Conservation (phyloP, 2,888 invertebrate genomes). For the Bimastos eiseni region DNA sequence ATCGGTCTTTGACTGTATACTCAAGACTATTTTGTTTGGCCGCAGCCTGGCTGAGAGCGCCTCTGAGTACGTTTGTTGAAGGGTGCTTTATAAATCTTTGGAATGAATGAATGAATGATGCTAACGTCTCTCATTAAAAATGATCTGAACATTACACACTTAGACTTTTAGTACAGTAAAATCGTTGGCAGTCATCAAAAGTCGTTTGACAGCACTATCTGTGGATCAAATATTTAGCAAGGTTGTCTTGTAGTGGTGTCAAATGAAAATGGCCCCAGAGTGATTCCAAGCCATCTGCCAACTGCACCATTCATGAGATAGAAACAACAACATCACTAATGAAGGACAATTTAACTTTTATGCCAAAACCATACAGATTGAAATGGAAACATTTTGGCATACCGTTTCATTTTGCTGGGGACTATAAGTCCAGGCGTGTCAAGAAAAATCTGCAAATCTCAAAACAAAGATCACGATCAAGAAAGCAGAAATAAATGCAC, state of each 20-base stretch:
- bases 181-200: not conserved
- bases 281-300: not conserved
- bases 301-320: not conserved
- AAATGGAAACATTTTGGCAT: constrained; percentile 45
- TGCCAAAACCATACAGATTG: not conserved
- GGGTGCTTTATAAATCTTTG: no score
- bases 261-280: no score
- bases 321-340: not conserved
- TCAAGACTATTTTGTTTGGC: no score
- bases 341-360: not conserved
- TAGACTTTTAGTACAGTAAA: not conserved
- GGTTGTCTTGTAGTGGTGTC: not conserved
- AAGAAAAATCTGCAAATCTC: constrained; percentile 72
- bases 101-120: no score
- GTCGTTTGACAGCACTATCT: not conserved
- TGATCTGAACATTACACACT: no score
- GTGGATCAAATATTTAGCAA: not conserved
- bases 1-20: no score
- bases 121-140: no score
- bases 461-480: not conserved
- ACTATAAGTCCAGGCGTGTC: constrained; percentile 91
- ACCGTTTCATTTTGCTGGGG: constrained; percentile 72
- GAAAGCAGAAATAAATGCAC: not conserved
- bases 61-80: no score
- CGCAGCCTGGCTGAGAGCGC: no score